A percentile compares a stretch with the other conserved stretches of the same genome.
These are phyloP conservation scores for Tetragonula carbonaria DNA, from an alignment of 2,888 invertebrate genomes.

Conservation along the genomic window DNA sequence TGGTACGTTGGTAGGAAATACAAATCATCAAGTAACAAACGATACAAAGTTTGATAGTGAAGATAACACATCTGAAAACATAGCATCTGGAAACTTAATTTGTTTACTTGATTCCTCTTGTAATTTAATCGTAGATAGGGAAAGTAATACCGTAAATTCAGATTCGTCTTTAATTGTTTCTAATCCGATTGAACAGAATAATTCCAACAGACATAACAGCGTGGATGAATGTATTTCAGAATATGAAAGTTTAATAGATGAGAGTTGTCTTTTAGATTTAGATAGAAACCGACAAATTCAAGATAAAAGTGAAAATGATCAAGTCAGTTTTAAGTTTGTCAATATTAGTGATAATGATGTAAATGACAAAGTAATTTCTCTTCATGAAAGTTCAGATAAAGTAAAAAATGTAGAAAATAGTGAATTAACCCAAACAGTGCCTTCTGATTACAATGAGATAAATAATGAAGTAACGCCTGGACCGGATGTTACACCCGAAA, in stretches of 20 bases:
- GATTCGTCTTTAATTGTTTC: conserved; percentile 3
- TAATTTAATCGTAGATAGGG: conserved; percentile 9
- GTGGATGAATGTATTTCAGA: conserved; percentile 39
- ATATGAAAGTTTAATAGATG: conserved; percentile 46
- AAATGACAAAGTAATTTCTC: conserved; percentile 10
- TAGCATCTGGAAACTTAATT: conserved; percentile 57
- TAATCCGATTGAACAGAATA: conserved; percentile 6
- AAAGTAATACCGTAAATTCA: conserved; percentile 15
- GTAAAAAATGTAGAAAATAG: not conserved
- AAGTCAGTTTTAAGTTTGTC: not conserved
- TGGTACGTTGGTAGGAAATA: conserved; percentile 17
- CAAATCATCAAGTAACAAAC: conserved; percentile 21
- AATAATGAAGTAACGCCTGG: conserved; percentile 7
- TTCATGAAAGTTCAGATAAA: not conserved
- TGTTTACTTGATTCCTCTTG: not conserved
- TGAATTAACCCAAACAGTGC: not conserved
- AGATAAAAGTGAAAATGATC: conserved; percentile 2
- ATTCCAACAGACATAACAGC: not conserved
- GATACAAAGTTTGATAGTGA: conserved; percentile 8
- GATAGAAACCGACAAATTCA: not conserved
- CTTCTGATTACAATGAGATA: conserved; percentile 12
- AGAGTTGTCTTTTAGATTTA: conserved; percentile 18
- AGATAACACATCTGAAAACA: conserved; percentile 14
- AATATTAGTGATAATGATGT: not conserved
- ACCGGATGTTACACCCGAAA: conserved; percentile 3